Base-by-base conservation (phyloP, 1,140 invertebrate species). In the Rhynchophorus ferrugineus region DNA sequence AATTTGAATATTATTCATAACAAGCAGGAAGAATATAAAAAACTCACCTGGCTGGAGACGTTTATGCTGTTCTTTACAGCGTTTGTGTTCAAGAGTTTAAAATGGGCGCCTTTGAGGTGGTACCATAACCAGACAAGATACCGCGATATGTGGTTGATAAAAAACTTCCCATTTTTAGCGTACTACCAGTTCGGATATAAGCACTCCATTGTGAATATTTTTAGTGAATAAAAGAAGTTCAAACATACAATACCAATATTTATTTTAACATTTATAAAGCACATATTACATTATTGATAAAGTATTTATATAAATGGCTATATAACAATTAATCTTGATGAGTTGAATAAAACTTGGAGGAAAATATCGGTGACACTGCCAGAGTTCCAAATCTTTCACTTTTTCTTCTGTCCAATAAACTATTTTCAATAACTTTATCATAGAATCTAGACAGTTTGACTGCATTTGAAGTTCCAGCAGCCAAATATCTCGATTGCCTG, bases 361-460 rank as follows among this genome's bases (percentile, higher is more conserved):
- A 58, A 41, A 65, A 65, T 29, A 57, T 50, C 14, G 63, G 61
- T 6, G 60, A 62, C 13, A 61, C 45, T 22, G 58, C 42, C 49
- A 57, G 61, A 47, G 42, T 59, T 44, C 56, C 49, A 59, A 59
- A 65, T 44, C 61, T 61, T 35, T 67, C 62, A 48, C 59, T 66
- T 17, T 38, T 56, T 8, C 44, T 44, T 22, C 56, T 44, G 21
- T 57, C 39, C 19, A 60, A 49, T 29, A 56, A 61, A 21, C 57
- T 59, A 47, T 62, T 63, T 51, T 69, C 65, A 42, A 69, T 69
- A 21, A 80, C 92, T 78, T 91, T 91, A 71, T 98, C 94, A 71
- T 95, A 95, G 75, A 96, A 98, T 66, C 90, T 78, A 11, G 85
- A 87, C 16, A 96, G 68, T 73, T 95, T 95, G 0, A 95, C 91